phyloP scores from a whole-genome alignment of 2,888 invertebrate species.

The Dione vanillae region DNA sequence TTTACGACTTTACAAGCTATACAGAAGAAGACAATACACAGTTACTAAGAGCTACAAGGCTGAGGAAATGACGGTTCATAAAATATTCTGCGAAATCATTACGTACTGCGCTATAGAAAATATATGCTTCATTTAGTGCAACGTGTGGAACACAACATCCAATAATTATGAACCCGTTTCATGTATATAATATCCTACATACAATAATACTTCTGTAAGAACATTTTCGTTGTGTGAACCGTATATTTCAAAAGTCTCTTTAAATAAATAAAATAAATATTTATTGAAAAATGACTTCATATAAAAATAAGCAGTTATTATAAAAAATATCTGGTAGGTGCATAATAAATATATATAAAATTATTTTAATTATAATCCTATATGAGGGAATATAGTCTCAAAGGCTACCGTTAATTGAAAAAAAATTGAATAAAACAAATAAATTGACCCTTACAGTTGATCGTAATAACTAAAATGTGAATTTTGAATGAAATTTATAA shows the following conservation, averaged over 20 bases:
- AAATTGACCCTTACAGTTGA: too few relatives aligned
- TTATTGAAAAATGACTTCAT: too few relatives aligned
- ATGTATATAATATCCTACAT: background rate
- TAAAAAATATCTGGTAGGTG: too few relatives aligned
- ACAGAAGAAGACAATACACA: slow-evolving; percentile 17
- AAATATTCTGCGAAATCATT: slow-evolving; percentile 29
- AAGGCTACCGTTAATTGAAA: too few relatives aligned
- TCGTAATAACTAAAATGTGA: too few relatives aligned
- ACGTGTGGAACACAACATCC: slow-evolving; percentile 12
- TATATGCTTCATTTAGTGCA: slow-evolving; percentile 20
- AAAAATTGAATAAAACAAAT: too few relatives aligned
- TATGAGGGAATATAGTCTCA: too few relatives aligned
- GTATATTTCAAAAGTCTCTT: background rate
- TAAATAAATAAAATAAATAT: background rate
- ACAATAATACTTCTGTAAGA: background rate
- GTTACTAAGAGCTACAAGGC: slow-evolving; percentile 7
- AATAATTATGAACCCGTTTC: slow-evolving; percentile 5
- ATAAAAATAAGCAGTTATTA: too few relatives aligned
- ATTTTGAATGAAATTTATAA: too few relatives aligned
- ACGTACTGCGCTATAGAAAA: slow-evolving; percentile 22
- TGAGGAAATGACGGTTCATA: slow-evolving; percentile 29
- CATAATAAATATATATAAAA: too few relatives aligned
- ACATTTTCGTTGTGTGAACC: background rate
- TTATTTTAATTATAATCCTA: too few relatives aligned
- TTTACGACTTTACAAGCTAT: slow-evolving; percentile 11